Conservation (phyloP, 2,888 invertebrate species). For the Amphipyra berbera region DNA sequence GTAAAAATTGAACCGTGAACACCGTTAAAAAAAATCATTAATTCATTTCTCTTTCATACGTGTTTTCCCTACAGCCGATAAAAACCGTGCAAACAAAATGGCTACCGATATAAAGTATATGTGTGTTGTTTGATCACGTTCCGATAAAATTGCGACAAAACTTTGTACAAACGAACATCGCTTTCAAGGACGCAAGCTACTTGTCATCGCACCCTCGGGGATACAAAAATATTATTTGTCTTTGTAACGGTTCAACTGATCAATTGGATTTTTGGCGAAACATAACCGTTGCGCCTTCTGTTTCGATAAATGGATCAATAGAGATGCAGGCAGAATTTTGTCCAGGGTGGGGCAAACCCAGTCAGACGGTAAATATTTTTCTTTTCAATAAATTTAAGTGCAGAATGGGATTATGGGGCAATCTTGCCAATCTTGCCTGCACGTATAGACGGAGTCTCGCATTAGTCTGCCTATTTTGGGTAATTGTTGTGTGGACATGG, state of each 20-base stretch:
- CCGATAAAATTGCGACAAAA: slow-evolving; percentile 38
- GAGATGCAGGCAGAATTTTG: not conserved
- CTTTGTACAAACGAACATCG: slow-evolving; percentile 29
- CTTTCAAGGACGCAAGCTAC: slow-evolving; percentile 36
- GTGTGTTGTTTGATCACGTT: slow-evolving; percentile 48
- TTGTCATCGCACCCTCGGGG: slow-evolving; percentile 30
- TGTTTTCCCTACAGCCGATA: slow-evolving; percentile 1
- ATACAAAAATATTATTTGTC: slow-evolving; percentile 37
- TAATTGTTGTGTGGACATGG: no score
- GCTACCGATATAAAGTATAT: slow-evolving; percentile 17
- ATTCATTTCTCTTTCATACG: no score
- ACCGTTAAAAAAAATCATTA: no score
- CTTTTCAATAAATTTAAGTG: no score
- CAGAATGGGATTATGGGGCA: no score
- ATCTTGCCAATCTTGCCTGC: no score
- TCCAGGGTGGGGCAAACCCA: no score
- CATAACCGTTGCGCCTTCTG: not conserved
- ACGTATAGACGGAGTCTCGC: no score
- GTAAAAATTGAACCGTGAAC: no score
- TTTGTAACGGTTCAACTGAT: slow-evolving; percentile 27
- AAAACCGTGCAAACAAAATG: slow-evolving; percentile 36
- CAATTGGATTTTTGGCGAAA: slow-evolving; percentile 6
- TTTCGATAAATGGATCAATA: slow-evolving; percentile 3
- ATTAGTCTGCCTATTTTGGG: no score
- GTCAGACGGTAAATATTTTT: no score